These are phyloP conservation scores for Bucorvus abyssinicus DNA, from an alignment of 2,797 vertebrate genomes.

Conservation along the genomic window DNA sequence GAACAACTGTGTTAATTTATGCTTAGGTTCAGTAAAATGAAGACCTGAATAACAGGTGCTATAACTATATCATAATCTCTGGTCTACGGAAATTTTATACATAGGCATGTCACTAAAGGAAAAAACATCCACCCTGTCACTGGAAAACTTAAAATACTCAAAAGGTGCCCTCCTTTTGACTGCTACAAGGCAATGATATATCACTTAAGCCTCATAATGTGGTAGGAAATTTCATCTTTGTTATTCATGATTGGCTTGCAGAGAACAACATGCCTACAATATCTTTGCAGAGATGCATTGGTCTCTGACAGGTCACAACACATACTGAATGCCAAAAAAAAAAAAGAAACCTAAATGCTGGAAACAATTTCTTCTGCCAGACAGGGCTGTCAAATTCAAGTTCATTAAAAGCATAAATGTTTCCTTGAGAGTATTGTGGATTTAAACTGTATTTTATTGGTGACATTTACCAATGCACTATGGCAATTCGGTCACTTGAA, in stretches of 20 bases:
- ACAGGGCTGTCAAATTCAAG: background rate
- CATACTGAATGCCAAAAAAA: background rate
- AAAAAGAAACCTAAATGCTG: background rate
- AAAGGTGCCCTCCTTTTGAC: background rate
- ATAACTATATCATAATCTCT: background rate
- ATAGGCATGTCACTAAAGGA: background rate
- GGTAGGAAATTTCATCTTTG: background rate
- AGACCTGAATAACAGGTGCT: background rate
- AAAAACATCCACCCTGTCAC: background rate
- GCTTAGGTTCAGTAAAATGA: background rate
- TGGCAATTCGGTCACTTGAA: background rate
- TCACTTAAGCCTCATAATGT: background rate
- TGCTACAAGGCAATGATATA: background rate
- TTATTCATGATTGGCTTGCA: background rate
- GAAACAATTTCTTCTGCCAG: background rate
- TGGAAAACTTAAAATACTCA: background rate
- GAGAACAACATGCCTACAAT: background rate
- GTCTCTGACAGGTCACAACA: background rate
- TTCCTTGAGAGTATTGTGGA: background rate
- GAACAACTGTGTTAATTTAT: background rate
- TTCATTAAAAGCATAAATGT: constrained; percentile 7
- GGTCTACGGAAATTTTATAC: background rate
- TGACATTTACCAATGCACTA: constrained; percentile 13
- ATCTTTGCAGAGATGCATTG: background rate
- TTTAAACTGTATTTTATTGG: constrained; percentile 23